Base-by-base conservation (phyloP, 2,797 vertebrate genomes). In the Diglossa cyanea region DNA sequence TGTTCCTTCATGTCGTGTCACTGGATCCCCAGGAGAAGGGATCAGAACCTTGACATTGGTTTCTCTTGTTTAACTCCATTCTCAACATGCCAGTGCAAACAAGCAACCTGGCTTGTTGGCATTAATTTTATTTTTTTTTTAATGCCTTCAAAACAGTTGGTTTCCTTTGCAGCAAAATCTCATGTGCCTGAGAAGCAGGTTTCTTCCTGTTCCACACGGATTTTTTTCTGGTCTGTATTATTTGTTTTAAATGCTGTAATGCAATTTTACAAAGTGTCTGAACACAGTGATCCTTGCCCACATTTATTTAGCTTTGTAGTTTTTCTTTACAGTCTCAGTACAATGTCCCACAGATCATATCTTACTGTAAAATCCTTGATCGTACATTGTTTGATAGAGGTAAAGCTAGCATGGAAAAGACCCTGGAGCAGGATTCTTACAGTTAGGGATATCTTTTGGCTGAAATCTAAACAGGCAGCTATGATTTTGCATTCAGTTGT, bases 141-240 rank as follows among this genome's bases (percentile, higher is more conserved):
- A 17, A 40, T 42, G 17, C 3, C 5, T 71, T 62, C 53, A 76
- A 58, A 18, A 35, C 8, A 11, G 7, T 63, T 75, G 6, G 2
- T 60, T 77, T 78, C 31, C 28, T 31, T 23, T 58, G 28, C 14
- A 75, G 6, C 5, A 74, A 66, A 85, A 79, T 79, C 47, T 35
- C 19, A 35, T 37, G 24, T 14, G 15, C 31, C 7, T 19, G 33
- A 65, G 24, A n/a, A 55, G 3, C 26, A 85, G 26, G 2, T 11
- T 70, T 53, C 39, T 26, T 47, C 9, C 7, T 78, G 9, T 28
- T 9, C 24, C 44, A 37, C 0, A 0, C 4, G 20, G 0, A 16
- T 26, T 50, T 50, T 50, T 61, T 60, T 62, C 10, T 42, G 9
- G 6, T 5, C 23, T 66, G 4, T 75, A 53, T 44, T 65, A 65